These are phyloP conservation scores for Tetraodon nigroviridis DNA, from an alignment of 2,113 vertebrate genomes.

Conservation along the genomic window DNA sequence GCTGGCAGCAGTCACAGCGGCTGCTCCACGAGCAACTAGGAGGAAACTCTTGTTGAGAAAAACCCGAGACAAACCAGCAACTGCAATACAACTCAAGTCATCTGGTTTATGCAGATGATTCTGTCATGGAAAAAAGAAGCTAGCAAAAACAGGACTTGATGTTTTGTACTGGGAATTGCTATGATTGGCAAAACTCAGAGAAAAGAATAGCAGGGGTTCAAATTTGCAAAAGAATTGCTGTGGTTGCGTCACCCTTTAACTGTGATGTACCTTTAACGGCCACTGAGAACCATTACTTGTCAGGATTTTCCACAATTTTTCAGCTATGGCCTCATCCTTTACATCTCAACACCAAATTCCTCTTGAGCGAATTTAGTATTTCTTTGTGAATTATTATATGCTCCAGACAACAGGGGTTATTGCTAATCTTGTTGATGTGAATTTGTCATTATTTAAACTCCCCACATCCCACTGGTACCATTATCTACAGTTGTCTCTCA, in stretches of 20 bases:
- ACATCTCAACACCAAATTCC: neutral
- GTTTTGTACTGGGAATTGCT: no score
- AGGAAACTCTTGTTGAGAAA: constrained; percentile 2
- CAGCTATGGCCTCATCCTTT: constrained; percentile 8
- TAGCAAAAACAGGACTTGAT: no score
- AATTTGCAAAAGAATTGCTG: no score
- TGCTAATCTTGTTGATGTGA: constrained; percentile 35
- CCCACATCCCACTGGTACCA: constrained; percentile 10
- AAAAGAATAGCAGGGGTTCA: neutral
- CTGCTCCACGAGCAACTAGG: constrained; percentile 69
- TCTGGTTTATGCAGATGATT: no score
- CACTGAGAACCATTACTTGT: constrained; percentile 6
- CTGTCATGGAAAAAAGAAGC: no score
- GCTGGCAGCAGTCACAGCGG: constrained; percentile 50
- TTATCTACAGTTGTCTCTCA: constrained; percentile 34
- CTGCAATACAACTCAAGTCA: no score
- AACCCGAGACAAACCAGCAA: no score
- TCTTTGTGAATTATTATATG: constrained; percentile 33
- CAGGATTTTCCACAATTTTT: constrained; percentile 23
- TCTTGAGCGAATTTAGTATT: constrained; percentile 6
- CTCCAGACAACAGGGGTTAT: constrained; percentile 18
- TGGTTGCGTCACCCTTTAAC: no score
- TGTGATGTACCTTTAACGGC: constrained; percentile 3
- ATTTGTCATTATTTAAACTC: constrained; percentile 26
- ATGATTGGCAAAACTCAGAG: no score